Evolutionary conservation across 1,140 invertebrate genomes (phyloP).

Genomic region (Caenorhabditis inopinata): DNA sequence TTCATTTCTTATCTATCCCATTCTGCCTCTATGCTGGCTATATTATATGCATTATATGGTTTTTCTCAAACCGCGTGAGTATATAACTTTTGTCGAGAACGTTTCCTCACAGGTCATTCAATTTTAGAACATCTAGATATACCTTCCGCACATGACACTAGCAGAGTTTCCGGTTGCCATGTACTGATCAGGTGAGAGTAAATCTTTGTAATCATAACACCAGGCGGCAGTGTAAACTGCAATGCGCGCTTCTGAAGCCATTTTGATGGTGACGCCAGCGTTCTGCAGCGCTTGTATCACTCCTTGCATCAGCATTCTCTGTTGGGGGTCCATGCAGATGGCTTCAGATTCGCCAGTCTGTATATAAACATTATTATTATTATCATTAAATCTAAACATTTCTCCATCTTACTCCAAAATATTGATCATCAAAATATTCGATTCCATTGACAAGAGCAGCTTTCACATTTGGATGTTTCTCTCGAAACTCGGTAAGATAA

Average conservation of each 20-base stretch:
- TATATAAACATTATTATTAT: not conserved
- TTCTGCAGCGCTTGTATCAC: conserved; percentile 67
- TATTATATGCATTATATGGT: too few relatives aligned
- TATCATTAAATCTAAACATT: not conserved
- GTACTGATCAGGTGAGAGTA: conserved; percentile 39
- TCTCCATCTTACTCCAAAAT: conserved; percentile 67
- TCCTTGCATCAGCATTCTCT: conserved; percentile 69
- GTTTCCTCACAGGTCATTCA: too few relatives aligned
- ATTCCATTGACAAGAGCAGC: conserved; percentile 83
- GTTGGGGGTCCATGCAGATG: conserved; percentile 70
- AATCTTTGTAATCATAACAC: conserved; percentile 46
- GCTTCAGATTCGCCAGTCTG: conserved; percentile 60
- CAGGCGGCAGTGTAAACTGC: conserved; percentile 41
- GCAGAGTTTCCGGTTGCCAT: conserved; percentile 9
- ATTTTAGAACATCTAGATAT: too few relatives aligned
- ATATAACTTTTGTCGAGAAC: too few relatives aligned
- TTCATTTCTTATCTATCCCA: too few relatives aligned
- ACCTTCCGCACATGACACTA: conserved; percentile 30
- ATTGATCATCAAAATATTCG: conserved; percentile 71
- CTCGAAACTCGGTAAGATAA: conserved; percentile 3
- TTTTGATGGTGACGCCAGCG: conserved; percentile 50
- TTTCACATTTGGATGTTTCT: conserved; percentile 33
- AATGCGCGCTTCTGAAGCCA: not conserved
- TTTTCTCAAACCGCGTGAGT: too few relatives aligned
- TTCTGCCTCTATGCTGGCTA: too few relatives aligned